phyloP scores from a whole-genome alignment of 2,888 invertebrate species.

The Vandiemenella viatica region DNA sequence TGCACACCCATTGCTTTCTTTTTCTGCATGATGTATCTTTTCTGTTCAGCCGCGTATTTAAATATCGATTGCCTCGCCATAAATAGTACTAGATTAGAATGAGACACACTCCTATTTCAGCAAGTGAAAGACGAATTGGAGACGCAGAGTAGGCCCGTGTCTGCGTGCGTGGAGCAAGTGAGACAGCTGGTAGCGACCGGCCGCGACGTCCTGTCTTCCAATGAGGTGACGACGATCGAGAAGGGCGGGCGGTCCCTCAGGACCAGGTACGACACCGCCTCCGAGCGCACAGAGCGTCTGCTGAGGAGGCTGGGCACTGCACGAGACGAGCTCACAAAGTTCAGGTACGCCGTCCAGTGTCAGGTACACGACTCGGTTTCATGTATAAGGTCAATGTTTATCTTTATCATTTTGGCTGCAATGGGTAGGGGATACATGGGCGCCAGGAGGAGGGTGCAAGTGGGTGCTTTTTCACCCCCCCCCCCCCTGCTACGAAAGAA shows the following conservation, averaged over 20 bases:
- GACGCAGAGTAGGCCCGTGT: slow-evolving; percentile 66
- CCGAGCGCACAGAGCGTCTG: slow-evolving; percentile 63
- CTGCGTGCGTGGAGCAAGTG: slow-evolving; percentile 76
- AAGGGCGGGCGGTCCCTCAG: slow-evolving; percentile 73
- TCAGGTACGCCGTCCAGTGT: slow-evolving; percentile 36
- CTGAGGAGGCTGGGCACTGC: slow-evolving; percentile 60
- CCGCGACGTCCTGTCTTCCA: slow-evolving; percentile 79
- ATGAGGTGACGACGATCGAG: slow-evolving; percentile 76
- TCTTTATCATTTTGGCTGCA: not conserved
- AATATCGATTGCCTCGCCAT: no score
- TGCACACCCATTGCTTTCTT: no score
- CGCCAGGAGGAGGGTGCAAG: no score
- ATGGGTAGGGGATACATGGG: not conserved
- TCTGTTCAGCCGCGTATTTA: no score
- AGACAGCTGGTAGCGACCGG: slow-evolving; percentile 80
- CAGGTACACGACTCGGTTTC: not conserved
- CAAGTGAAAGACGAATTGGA: slow-evolving; percentile 82
- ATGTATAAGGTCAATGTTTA: not conserved
- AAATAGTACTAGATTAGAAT: no score
- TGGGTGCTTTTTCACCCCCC: no score
- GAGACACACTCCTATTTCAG: no score
- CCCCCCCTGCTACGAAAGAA: no score
- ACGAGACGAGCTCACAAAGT: slow-evolving; percentile 76
- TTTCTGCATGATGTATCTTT: no score
- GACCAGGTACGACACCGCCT: slow-evolving; percentile 65